These are phyloP conservation scores for Fukomys damarensis DNA, from an alignment of 2,113 vertebrate species.

Conservation along the genomic window DNA sequence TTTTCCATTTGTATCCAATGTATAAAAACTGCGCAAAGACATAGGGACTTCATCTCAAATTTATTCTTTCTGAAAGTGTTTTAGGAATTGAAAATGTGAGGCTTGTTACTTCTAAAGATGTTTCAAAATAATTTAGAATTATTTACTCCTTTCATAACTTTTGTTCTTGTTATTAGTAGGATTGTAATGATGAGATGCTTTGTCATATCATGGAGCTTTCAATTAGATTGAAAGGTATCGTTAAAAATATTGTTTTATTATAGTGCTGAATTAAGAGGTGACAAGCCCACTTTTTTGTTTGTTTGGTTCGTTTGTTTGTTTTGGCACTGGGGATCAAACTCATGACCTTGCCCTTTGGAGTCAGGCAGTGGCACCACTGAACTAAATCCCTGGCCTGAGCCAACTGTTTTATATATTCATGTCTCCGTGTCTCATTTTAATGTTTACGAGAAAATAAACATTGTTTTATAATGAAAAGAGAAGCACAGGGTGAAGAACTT, in stretches of 20 bases:
- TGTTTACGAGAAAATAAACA: not conserved
- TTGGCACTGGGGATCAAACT: too few relatives aligned
- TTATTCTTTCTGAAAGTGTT: slow-evolving; percentile 45
- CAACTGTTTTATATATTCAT: not conserved
- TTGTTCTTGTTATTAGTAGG: not conserved
- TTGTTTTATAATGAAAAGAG: not conserved
- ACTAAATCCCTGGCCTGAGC: too few relatives aligned
- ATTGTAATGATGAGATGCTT: not conserved
- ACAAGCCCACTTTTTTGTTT: not conserved
- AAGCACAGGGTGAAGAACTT: too few relatives aligned
- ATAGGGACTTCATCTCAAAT: slow-evolving; percentile 15
- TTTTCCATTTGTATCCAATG: slow-evolving; percentile 37
- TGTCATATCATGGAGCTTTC: not conserved
- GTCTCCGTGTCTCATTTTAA: not conserved
- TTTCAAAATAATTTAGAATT: slow-evolving; percentile 48
- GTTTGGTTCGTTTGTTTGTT: too few relatives aligned
- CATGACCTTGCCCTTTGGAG: too few relatives aligned
- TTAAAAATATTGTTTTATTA: not conserved
- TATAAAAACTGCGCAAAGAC: slow-evolving; percentile 54
- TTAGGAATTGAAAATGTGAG: slow-evolving; percentile 7
- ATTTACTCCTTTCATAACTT: not conserved
- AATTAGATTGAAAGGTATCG: not conserved
- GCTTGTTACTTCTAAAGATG: not conserved
- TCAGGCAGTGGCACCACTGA: too few relatives aligned
- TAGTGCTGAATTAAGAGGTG: not conserved